These are phyloP conservation scores for Microcebus griseorufus DNA, from an alignment of 2,113 vertebrate genomes.

Conservation along the genomic window DNA sequence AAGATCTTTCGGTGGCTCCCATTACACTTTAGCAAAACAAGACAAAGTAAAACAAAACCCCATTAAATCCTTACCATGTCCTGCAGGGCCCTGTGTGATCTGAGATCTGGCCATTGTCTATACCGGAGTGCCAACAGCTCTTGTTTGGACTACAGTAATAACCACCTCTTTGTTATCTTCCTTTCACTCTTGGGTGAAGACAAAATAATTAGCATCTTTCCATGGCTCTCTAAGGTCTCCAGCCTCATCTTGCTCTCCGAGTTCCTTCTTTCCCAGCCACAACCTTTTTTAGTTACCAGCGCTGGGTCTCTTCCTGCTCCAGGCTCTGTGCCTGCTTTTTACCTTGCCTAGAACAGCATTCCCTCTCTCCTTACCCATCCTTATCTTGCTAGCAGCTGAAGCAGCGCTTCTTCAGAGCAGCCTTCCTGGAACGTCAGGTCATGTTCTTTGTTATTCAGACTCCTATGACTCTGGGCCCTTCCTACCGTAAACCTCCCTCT, in stretches of 20 bases:
- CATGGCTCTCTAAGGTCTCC: fast-evolving
- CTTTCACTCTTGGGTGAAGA: neutral
- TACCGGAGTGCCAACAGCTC: neutral
- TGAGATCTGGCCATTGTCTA: neutral
- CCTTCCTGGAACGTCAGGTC: neutral
- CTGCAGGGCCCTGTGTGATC: neutral
- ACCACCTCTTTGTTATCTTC: neutral
- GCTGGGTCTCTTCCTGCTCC: neutral
- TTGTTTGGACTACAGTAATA: neutral
- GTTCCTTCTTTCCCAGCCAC: neutral
- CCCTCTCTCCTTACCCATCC: neutral
- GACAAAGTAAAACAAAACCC: neutral
- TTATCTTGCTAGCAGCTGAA: neutral
- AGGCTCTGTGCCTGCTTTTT: neutral
- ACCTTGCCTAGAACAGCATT: neutral
- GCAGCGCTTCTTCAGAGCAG: neutral
- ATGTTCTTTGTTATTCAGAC: neutral
- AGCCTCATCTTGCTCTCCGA: fast-evolving
- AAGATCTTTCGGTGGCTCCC: neutral
- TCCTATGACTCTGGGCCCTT: neutral
- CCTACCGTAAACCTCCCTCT: neutral
- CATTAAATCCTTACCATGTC: neutral
- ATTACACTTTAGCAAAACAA: neutral
- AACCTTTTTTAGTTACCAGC: neutral
- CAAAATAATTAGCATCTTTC: neutral